A percentile compares a stretch with the other conserved stretches of the same genome.
Conservation (phyloP, 2,113 vertebrate species). For the Gnathonemus echidnorhynchus region DNA sequence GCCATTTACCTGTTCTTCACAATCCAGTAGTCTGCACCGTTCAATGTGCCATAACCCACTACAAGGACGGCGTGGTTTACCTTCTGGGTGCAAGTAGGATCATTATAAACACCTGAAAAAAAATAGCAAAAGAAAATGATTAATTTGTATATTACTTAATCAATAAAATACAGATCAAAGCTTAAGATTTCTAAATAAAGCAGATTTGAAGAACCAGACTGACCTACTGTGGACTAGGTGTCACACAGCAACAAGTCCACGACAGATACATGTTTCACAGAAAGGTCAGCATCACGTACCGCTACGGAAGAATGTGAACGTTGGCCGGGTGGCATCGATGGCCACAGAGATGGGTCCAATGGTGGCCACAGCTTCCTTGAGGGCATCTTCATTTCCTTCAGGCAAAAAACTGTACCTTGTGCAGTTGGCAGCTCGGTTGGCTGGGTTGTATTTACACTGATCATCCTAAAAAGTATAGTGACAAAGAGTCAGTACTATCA, state of each 20-base stretch:
- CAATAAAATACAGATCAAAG: neutral
- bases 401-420: slow-evolving; percentile 57
- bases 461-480: slow-evolving; percentile 47
- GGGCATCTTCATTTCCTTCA: slow-evolving; percentile 43
- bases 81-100: slow-evolving; percentile 55
- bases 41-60: slow-evolving; percentile 73
- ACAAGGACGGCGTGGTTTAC: slow-evolving; percentile 76
- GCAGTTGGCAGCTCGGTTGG: slow-evolving; percentile 69
- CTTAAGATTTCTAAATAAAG: neutral
- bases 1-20: slow-evolving; percentile 84
- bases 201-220: neutral
- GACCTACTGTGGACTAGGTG: neutral
- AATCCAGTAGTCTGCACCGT: slow-evolving; percentile 79
- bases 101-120: slow-evolving; percentile 74
- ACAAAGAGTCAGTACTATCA: neutral
- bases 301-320: slow-evolving; percentile 69
- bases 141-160: neutral
- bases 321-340: slow-evolving; percentile 65
- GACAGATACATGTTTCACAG: neutral
- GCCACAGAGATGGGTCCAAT: slow-evolving; percentile 79
- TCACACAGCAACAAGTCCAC: neutral
- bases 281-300: slow-evolving; percentile 52
- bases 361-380: slow-evolving; percentile 65
- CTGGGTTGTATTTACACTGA: slow-evolving; percentile 62
- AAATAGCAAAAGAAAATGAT: neutral